These are phyloP conservation scores for Machimus rusticus DNA, from an alignment of 2,888 invertebrate genomes.

Conservation along the genomic window DNA sequence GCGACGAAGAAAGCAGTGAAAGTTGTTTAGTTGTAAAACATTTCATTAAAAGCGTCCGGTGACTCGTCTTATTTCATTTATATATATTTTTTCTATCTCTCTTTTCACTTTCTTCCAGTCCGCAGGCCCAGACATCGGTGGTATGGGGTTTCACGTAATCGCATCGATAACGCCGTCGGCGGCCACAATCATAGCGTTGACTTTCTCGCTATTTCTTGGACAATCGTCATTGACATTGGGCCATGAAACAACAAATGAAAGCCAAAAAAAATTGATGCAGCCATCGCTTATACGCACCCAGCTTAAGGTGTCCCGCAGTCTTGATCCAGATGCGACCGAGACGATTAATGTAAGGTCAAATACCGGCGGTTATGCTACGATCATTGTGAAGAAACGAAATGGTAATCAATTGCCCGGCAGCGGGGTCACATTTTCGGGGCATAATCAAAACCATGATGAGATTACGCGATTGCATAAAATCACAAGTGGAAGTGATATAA, in stretches of 20 bases:
- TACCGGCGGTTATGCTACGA: slow-evolving; percentile 77
- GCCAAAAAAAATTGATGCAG: slow-evolving; percentile 37
- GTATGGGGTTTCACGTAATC: slow-evolving; percentile 29
- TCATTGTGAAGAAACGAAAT: slow-evolving; percentile 77
- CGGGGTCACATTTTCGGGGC: not conserved
- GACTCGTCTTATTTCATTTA: not conserved
- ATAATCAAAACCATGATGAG: not conserved
- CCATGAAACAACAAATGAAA: slow-evolving; percentile 7
- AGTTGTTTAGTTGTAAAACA: slow-evolving; percentile 25
- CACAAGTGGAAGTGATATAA: not conserved
- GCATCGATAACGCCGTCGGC: not conserved
- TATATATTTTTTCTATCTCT: slow-evolving; percentile 6
- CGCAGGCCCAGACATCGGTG: not conserved
- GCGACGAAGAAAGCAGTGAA: slow-evolving; percentile 36
- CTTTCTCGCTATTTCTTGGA: not conserved
- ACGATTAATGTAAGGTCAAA: slow-evolving; percentile 79
- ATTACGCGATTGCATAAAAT: slow-evolving; percentile 17
- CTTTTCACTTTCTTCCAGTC: slow-evolving; percentile 39
- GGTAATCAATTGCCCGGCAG: slow-evolving; percentile 62
- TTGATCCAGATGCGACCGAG: slow-evolving; percentile 79
- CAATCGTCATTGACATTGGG: slow-evolving; percentile 31
- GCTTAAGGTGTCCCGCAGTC: slow-evolving; percentile 77
- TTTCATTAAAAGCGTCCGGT: not conserved
- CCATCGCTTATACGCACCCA: slow-evolving; percentile 76
- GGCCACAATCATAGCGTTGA: not conserved